Evolutionary conservation across 2,113 vertebrate genomes (phyloP).

Genomic region (Cebus imitator): DNA sequence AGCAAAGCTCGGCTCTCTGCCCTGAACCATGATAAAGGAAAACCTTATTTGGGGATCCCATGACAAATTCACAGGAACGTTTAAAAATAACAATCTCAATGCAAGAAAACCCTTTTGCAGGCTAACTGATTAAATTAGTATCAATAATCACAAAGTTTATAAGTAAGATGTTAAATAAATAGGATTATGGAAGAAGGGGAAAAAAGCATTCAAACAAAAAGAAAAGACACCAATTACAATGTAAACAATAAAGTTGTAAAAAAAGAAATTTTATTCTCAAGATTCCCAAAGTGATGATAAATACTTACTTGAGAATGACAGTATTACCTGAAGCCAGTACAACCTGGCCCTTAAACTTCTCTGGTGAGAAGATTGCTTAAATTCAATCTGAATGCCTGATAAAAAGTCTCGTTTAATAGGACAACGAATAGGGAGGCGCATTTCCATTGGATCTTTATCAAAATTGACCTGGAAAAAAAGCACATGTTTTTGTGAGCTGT

Average conservation of each 20-base stretch:
- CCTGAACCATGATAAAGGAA: not conserved
- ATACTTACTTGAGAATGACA: not conserved
- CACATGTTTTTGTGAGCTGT: not conserved
- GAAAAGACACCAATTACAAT: not conserved
- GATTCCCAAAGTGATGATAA: not conserved
- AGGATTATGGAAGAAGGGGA: not conserved
- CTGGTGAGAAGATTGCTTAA: conserved; percentile 95
- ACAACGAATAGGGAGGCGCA: conserved; percentile 90
- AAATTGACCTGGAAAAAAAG: conserved; percentile 91
- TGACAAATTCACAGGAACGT: not conserved
- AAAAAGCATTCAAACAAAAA: not conserved
- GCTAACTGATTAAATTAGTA: not conserved
- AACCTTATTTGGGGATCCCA: not conserved
- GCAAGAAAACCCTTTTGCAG: not conserved
- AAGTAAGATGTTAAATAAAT: not conserved
- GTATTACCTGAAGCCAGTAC: conserved; percentile 94
- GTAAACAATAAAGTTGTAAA: not conserved
- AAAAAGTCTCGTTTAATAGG: conserved; percentile 93
- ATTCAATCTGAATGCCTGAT: conserved; percentile 94
- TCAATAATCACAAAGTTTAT: not conserved
- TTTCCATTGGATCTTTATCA: conserved; percentile 88
- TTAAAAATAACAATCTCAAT: not conserved
- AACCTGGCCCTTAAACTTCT: conserved; percentile 94
- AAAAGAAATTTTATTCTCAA: not conserved
- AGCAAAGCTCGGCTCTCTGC: not conserved